These are phyloP conservation scores for Drosophila antonietae DNA, from an alignment of 2,888 invertebrate species.

Conservation along the genomic window DNA sequence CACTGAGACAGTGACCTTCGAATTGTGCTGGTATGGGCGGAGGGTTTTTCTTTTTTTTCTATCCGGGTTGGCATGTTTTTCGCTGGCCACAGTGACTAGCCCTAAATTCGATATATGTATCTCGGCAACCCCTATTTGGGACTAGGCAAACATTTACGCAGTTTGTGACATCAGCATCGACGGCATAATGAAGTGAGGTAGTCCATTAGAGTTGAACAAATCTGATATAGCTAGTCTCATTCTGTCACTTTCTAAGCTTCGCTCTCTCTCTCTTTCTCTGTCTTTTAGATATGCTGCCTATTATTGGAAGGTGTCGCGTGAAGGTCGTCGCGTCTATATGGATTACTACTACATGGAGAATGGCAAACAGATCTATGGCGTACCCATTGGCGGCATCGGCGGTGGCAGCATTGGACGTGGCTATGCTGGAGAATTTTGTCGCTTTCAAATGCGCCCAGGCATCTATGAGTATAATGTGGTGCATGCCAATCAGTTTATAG, in stretches of 20 bases:
- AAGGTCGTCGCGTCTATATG: slow-evolving; percentile 90
- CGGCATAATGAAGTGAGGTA: slow-evolving; percentile 32
- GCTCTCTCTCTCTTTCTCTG: not conserved
- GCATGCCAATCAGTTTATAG: slow-evolving; percentile 95
- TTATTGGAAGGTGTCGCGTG: slow-evolving; percentile 87
- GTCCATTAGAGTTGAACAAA: slow-evolving; percentile 32
- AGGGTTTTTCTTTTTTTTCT: not conserved
- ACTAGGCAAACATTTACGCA: slow-evolving; percentile 45
- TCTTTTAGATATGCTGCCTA: slow-evolving; percentile 89
- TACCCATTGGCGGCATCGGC: slow-evolving; percentile 93
- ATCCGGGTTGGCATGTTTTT: slow-evolving; percentile 3
- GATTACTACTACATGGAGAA: slow-evolving; percentile 90
- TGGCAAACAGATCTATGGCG: slow-evolving; percentile 95
- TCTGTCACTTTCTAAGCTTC: not conserved
- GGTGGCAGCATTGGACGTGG: slow-evolving; percentile 92
- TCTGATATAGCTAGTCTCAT: slow-evolving; percentile 16
- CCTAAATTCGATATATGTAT: slow-evolving; percentile 36
- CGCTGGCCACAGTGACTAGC: slow-evolving; percentile 25
- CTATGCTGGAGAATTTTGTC: slow-evolving; percentile 96
- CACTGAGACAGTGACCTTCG: slow-evolving; percentile 31
- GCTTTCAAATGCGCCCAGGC: slow-evolving; percentile 95
- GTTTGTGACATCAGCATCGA: slow-evolving; percentile 67
- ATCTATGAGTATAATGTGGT: slow-evolving; percentile 93
- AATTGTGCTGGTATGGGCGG: not conserved
- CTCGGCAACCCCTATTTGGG: slow-evolving; percentile 19